Evolutionary conservation across 2,888 invertebrate species (phyloP).

Genomic region (Pseudoips prasinana): DNA sequence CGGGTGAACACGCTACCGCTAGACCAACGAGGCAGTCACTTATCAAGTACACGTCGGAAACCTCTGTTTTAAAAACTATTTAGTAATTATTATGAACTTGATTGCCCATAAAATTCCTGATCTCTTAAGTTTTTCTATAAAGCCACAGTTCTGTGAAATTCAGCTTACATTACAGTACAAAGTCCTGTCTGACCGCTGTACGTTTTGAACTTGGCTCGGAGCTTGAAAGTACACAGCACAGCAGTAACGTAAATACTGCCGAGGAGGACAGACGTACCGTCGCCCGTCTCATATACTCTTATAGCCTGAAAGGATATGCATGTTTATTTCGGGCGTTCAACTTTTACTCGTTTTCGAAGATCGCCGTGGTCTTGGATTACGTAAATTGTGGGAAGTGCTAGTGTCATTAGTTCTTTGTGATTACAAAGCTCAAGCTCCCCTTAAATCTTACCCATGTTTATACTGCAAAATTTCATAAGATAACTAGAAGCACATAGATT

Average conservation of each 20-base stretch:
- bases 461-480: slow-evolving; percentile 31
- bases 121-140: too few relatives aligned
- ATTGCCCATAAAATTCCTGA: too few relatives aligned
- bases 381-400: slow-evolving; percentile 46
- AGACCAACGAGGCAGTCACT: too few relatives aligned
- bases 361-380: slow-evolving; percentile 50
- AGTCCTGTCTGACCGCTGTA: slow-evolving; percentile 26
- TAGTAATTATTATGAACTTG: too few relatives aligned
- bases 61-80: too few relatives aligned
- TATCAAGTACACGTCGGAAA: too few relatives aligned
- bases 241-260: slow-evolving; percentile 55
- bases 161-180: slow-evolving; percentile 19
- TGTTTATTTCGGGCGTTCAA: slow-evolving; percentile 61
- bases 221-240: slow-evolving; percentile 17
- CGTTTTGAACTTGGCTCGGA: slow-evolving; percentile 18
- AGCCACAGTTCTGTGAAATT: too few relatives aligned
- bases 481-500: slow-evolving; percentile 45
- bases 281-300: slow-evolving; percentile 36
- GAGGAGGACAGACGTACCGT: slow-evolving; percentile 48
- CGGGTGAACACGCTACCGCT: too few relatives aligned
- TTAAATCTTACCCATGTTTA: slow-evolving; percentile 16
- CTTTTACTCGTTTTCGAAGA: slow-evolving; percentile 60
- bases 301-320: slow-evolving; percentile 53
- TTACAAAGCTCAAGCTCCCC: slow-evolving; percentile 24
- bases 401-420: slow-evolving; percentile 13